Evolutionary conservation across 2,888 invertebrate species (phyloP).

Genomic region (Lysandra coridon): DNA sequence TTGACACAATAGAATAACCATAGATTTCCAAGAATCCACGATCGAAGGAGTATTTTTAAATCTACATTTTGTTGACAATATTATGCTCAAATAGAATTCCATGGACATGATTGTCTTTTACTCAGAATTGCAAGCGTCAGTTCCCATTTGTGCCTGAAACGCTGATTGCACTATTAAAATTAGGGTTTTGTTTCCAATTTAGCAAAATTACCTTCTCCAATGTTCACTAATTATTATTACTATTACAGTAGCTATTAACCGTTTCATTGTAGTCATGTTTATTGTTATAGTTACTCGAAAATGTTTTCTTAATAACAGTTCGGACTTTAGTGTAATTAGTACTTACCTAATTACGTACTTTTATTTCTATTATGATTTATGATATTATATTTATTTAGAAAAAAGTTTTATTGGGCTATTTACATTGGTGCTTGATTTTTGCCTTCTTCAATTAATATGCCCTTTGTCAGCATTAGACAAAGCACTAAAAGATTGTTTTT

Average conservation of each 20-base stretch:
- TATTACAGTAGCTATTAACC: neutral
- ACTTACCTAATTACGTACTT: too few relatives aligned
- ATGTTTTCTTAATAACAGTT: neutral
- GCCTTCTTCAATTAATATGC: neutral
- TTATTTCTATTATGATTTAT: too few relatives aligned
- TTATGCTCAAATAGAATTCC: neutral
- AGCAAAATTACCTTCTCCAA: neutral
- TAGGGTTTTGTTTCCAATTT: neutral
- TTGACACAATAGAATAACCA: too few relatives aligned
- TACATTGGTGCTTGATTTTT: neutral
- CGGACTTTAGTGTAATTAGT: too few relatives aligned
- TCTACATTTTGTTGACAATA: neutral
- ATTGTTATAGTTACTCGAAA: conserved; percentile 1
- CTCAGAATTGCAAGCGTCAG: neutral
- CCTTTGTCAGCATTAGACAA: too few relatives aligned
- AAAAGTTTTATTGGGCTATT: neutral
- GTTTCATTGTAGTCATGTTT: neutral
- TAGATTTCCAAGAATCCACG: too few relatives aligned
- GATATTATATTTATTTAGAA: neutral
- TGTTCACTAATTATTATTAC: neutral
- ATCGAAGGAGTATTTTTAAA: neutral
- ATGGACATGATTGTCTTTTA: conserved; percentile 1
- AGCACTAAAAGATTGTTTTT: neutral
- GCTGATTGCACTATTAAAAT: conserved; percentile 10
- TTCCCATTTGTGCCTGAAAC: neutral